Percentiles rank a stretch among this genome's conserved stretches.
Evolutionary conservation across 2,888 invertebrate species (phyloP).

Genomic region (Eudemis profundana): DNA sequence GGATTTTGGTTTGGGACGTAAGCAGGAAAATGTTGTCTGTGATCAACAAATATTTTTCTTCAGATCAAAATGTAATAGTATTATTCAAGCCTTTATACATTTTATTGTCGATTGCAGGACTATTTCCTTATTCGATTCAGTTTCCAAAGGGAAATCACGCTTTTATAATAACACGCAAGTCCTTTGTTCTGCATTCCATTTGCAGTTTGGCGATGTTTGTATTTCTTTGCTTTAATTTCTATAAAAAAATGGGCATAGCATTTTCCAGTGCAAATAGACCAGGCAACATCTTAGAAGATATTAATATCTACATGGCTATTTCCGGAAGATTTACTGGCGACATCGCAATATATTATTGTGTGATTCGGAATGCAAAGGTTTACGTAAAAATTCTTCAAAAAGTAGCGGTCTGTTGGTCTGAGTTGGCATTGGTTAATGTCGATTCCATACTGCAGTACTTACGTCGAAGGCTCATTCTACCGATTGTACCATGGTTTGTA

Average conservation of each 20-base stretch:
- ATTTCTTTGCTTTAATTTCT: neutral
- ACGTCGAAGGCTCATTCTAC: neutral
- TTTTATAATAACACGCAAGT: neutral
- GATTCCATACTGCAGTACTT: neutral
- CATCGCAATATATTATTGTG: neutral
- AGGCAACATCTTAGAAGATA: neutral
- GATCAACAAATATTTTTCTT: neutral
- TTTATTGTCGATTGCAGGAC: neutral
- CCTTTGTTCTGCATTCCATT: neutral
- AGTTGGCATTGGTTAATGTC: neutral
- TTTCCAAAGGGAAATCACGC: neutral
- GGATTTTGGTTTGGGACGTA: too few species aligned
- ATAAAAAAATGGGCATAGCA: neutral
- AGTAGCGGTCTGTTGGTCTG: neutral
- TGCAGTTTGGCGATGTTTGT: neutral
- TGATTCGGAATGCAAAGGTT: neutral
- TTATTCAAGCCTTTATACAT: neutral
- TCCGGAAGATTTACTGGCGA: neutral
- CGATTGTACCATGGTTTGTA: neutral
- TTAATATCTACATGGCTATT: neutral
- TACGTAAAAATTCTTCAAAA: conserved; percentile 3
- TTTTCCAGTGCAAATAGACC: neutral
- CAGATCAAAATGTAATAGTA: neutral
- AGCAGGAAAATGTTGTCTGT: neutral
- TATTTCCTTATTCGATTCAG: conserved; percentile 2